Percentiles rank a stretch among this genome's conserved stretches.
phyloP scores from a whole-genome alignment of 2,797 vertebrate genomes.

The Tauraco hartlaubi region DNA sequence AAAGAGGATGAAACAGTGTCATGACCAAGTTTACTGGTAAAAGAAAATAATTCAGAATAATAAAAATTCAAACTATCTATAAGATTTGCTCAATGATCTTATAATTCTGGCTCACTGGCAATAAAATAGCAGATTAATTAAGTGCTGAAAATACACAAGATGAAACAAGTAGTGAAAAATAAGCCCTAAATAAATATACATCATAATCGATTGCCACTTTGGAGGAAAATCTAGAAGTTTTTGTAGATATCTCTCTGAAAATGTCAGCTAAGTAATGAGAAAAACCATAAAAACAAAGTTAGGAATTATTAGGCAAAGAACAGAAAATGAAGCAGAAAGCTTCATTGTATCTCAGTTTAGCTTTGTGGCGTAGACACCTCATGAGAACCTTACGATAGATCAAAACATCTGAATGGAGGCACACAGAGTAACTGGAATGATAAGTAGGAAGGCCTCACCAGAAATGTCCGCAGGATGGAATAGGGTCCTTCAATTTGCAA shows the following conservation, averaged over 20 bases:
- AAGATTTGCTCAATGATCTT: neutral
- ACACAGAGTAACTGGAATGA: neutral
- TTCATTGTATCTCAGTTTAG: neutral
- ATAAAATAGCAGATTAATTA: neutral
- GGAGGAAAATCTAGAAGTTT: neutral
- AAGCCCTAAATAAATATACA: neutral
- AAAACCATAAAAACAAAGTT: neutral
- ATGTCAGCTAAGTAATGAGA: neutral
- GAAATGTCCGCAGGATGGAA: neutral
- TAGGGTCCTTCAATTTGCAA: neutral
- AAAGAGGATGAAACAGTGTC: neutral
- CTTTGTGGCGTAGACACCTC: neutral
- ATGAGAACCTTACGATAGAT: neutral
- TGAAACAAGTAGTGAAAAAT: neutral
- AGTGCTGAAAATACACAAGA: neutral
- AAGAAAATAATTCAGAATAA: neutral
- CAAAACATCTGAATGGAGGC: neutral
- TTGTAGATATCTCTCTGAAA: neutral
- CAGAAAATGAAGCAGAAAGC: neutral
- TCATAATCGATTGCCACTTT: neutral
- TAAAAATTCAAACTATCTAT: neutral
- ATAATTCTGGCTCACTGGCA: neutral
- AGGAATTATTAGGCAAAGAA: neutral
- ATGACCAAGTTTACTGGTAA: neutral
- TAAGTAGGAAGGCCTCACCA: neutral